phyloP scores from a whole-genome alignment of 2,888 invertebrate species.

The Synanthedon tipuliformis region DNA sequence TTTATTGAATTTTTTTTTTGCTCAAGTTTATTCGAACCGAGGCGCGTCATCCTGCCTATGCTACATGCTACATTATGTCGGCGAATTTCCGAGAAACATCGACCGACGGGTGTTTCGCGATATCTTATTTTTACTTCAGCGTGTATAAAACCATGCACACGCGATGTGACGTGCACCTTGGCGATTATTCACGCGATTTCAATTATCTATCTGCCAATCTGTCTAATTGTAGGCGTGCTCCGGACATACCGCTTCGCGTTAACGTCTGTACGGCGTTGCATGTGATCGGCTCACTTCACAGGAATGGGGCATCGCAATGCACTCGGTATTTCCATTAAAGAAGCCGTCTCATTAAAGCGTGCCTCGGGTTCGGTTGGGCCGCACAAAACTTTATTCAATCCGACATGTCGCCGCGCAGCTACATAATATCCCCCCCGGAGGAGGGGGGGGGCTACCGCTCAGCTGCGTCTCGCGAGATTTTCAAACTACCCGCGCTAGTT shows the following conservation, averaged over 20 bases:
- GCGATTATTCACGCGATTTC: slow-evolving; percentile 35
- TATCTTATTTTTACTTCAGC: slow-evolving; percentile 29
- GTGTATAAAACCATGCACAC: slow-evolving; percentile 26
- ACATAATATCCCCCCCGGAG: slow-evolving; percentile 3
- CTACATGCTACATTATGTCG: slow-evolving; percentile 4
- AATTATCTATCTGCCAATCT: slow-evolving; percentile 42
- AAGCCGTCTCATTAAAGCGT: slow-evolving; percentile 61
- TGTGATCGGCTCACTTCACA: slow-evolving; percentile 3
- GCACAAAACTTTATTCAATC: slow-evolving; percentile 56
- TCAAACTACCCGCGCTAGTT: slow-evolving; percentile 13
- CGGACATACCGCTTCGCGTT: slow-evolving; percentile 5
- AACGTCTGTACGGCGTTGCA: slow-evolving; percentile 5
- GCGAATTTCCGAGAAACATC: slow-evolving; percentile 25
- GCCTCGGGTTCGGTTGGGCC: slow-evolving; percentile 36
- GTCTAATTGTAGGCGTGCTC: slow-evolving; percentile 28
- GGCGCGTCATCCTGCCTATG: slow-evolving; percentile 5
- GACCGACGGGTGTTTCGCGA: slow-evolving; percentile 15
- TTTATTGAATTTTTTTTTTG: background rate
- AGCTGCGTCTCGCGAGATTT: background rate
- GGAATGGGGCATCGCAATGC: slow-evolving; percentile 25
- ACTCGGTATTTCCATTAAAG: slow-evolving; percentile 61
- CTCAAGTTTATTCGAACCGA: background rate
- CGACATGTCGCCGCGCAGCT: slow-evolving; percentile 27
- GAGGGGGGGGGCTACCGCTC: no score
- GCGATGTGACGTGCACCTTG: slow-evolving; percentile 42